Base-by-base conservation (phyloP, 2,797 vertebrate genomes). In the Rhinophrynus dorsalis region DNA sequence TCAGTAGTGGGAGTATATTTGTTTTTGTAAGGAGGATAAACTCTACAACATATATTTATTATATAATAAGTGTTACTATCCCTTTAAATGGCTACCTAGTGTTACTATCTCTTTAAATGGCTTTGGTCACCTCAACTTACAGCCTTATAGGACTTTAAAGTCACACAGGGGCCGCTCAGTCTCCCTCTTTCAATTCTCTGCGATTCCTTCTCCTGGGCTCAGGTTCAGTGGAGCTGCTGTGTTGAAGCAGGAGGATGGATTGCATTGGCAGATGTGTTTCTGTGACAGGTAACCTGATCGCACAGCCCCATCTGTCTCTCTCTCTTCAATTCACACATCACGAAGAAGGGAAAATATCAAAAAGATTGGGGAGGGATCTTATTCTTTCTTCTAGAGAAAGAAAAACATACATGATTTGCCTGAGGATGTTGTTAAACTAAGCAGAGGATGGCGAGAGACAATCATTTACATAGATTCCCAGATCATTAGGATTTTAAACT, bases 261-360 rank as follows among this genome's bases (percentile, higher is more conserved):
- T 94, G 90, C 86, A 89, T 89, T 83, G 93, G 90, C 93, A 95
- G 93, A 95, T 95, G 93, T 93, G 88, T 90, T 72, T 84, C 90
- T 93, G 87, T 93, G 93, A 91, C 92, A 94, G 93, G 93, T 94
- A 95, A 95, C 92, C 90, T 86, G 93, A 95, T 93, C 90, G 92
- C 91, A 86, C 89, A 90, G 90, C 88, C 91, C 93, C 93, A 95
- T 95, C 92, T 95, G 93, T 93, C 86, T 85, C 84, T 90, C 90
- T 90, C 89, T 91, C 90, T 91, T 93, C 91, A 93, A 92, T 94
- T 95, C 92, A 94, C 93, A 95, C 93, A 91, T 92, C 81, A 29
- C 1, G 37, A 50, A 58, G 55, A 73, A 35, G 62, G 82, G 88
- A 85, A 88, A 89, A 91, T 90, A 92, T 90, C 87, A 91, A 86